Conservation (phyloP, 2,888 invertebrate species). For the Gnatocerus cornutus region DNA sequence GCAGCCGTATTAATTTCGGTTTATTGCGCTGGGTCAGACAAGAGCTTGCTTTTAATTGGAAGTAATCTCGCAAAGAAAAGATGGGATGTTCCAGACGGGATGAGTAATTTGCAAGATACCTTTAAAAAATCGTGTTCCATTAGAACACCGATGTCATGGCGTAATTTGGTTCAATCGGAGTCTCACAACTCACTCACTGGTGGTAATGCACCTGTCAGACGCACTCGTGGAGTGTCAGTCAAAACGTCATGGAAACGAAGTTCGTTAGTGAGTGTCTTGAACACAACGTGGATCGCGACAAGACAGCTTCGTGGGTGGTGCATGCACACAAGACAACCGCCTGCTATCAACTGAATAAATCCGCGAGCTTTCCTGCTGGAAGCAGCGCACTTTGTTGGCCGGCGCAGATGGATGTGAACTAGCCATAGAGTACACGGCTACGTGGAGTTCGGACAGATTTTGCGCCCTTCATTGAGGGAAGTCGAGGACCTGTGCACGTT, state of each 20-base stretch:
- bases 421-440: conserved; percentile 26
- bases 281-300: conserved; percentile 47
- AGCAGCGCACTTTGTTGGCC: conserved; percentile 51
- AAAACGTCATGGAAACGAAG: conserved; percentile 32
- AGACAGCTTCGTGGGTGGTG: conserved; percentile 45
- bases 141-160: conserved; percentile 18
- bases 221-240: conserved; percentile 46
- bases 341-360: conserved; percentile 56
- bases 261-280: conserved; percentile 32
- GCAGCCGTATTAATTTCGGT: conserved; percentile 8
- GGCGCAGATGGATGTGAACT: conserved; percentile 51
- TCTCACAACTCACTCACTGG: conserved; percentile 44
- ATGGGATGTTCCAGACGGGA: too few species aligned
- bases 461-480: conserved; percentile 37
- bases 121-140: conserved; percentile 22
- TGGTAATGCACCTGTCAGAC: conserved; percentile 45
- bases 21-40: conserved; percentile 7
- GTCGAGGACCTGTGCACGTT: conserved; percentile 7
- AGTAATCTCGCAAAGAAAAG: neutral
- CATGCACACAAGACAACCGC: conserved; percentile 51
- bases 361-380: conserved; percentile 55
- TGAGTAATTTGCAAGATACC: conserved; percentile 8
- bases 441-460: conserved; percentile 44
- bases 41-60: neutral
- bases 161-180: conserved; percentile 26